phyloP scores from a whole-genome alignment of 2,888 invertebrate species.

The Operophtera brumata region DNA sequence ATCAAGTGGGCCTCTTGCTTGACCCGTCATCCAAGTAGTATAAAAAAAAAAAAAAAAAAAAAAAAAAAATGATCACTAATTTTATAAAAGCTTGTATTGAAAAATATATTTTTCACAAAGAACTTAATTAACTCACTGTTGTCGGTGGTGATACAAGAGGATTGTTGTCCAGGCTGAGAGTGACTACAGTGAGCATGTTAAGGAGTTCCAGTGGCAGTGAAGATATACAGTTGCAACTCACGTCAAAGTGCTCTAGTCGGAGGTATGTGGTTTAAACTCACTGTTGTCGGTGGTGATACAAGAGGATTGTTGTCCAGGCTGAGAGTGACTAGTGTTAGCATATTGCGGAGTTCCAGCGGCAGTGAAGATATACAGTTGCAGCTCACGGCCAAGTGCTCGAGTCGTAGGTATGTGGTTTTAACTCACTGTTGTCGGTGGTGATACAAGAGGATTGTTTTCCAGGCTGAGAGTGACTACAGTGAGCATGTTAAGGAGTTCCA shows the following conservation, averaged over 20 bases:
- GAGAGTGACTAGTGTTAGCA: conserved; percentile 90
- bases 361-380: conserved; percentile 94
- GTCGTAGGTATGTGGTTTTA: conserved; percentile 90
- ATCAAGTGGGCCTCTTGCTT: no score
- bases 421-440: conserved; percentile 95
- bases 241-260: conserved; percentile 90
- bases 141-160: conserved; percentile 96
- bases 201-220: conserved; percentile 93
- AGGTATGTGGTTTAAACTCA: conserved; percentile 92
- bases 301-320: conserved; percentile 94
- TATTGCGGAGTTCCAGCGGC: conserved; percentile 92
- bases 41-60: no score
- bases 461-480: conserved; percentile 90
- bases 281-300: conserved; percentile 94
- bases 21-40: no score
- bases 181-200: conserved; percentile 91
- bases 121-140: conserved; percentile 88
- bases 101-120: no score
- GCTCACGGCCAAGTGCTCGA: conserved; percentile 93
- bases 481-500: conserved; percentile 93
- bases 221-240: conserved; percentile 94
- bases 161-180: conserved; percentile 92
- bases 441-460: conserved; percentile 94
- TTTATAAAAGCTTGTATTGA: no score
- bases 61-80: no score